Conservation (phyloP, 2,888 invertebrate genomes). For the Prosapia bicincta region DNA sequence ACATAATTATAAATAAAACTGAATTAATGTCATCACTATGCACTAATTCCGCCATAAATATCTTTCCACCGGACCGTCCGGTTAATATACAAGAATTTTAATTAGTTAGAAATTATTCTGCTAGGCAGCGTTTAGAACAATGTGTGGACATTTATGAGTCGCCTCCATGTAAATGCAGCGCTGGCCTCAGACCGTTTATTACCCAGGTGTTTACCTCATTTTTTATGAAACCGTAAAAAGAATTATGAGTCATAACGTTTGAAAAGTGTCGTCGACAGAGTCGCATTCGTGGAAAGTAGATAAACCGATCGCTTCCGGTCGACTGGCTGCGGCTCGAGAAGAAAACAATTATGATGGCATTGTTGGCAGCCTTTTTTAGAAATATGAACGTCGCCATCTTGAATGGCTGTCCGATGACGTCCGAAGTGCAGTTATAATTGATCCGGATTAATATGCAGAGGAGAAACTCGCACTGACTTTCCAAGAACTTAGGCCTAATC, state of each 20-base stretch:
- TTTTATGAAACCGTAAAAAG: conserved; percentile 21
- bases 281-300: conserved; percentile 16
- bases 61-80: not conserved
- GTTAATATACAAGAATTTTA: not conserved
- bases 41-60: not conserved
- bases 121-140: not conserved
- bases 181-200: not conserved
- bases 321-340: not conserved
- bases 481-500: not conserved
- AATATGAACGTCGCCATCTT: not conserved
- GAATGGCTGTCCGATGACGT: not conserved
- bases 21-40: not conserved
- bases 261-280: conserved; percentile 17
- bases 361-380: not conserved
- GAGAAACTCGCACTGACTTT: not conserved
- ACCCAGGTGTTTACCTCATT: not conserved
- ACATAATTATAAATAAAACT: not conserved
- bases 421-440: not conserved
- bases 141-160: not conserved
- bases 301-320: conserved; percentile 7
- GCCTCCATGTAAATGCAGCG: not conserved
- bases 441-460: not conserved
- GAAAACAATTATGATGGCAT: not conserved
- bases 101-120: not conserved
- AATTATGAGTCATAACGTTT: conserved; percentile 14